Percentiles rank a stretch among this genome's conserved stretches.
These are phyloP conservation scores for Scalopus aquaticus DNA, from an alignment of 2,113 vertebrate species.

Conservation along the genomic window DNA sequence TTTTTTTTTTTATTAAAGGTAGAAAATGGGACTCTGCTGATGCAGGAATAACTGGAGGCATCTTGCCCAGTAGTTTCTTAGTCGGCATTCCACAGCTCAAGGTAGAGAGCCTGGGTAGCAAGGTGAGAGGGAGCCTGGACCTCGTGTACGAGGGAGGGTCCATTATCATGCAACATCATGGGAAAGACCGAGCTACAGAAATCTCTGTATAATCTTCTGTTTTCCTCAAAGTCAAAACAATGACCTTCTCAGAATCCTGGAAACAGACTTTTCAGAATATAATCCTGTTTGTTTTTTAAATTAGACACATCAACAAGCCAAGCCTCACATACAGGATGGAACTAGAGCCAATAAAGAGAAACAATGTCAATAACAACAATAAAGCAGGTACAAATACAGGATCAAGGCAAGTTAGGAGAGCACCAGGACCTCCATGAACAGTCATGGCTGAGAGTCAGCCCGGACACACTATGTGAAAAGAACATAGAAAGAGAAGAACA, in stretches of 20 bases:
- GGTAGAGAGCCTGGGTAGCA: not conserved
- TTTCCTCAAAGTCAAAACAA: not conserved
- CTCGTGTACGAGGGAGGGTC: not conserved
- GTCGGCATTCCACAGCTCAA: not conserved
- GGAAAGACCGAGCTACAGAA: not conserved
- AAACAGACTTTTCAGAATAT: not conserved
- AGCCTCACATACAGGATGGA: not conserved
- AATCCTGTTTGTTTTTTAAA: not conserved
- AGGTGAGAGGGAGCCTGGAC: too few relatives aligned
- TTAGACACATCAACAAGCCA: not conserved
- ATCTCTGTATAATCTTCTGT: not conserved
- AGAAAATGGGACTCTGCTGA: not conserved
- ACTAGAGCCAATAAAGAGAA: not conserved
- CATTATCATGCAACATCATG: not conserved
- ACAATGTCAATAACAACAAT: not conserved
- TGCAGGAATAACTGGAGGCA: not conserved
- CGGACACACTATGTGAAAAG: fast-evolving
- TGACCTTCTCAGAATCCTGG: not conserved
- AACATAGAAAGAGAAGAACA: not conserved
- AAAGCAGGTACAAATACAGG: not conserved
- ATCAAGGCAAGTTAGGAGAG: not conserved
- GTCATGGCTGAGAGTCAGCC: not conserved
- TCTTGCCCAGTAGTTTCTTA: not conserved
- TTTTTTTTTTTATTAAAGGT: not conserved
- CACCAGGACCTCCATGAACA: not conserved